Conservation (phyloP, 2,888 invertebrate genomes). For the Drosophila koepferae region DNA sequence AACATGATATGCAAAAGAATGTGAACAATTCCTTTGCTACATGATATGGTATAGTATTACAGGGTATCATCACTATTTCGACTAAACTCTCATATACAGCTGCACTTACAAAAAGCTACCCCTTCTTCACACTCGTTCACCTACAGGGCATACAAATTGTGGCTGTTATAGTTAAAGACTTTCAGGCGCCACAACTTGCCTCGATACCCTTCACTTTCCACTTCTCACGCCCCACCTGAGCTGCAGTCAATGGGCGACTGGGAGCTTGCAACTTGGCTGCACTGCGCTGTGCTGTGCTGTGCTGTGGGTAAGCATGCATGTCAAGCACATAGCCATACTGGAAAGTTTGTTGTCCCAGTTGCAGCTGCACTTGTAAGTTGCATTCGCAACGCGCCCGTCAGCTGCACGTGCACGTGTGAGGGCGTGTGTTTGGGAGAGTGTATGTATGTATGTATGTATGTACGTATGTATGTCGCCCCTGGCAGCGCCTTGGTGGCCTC, state of each 20-base stretch:
- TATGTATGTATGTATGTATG: constrained; percentile 1
- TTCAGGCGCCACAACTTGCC: constrained; percentile 8
- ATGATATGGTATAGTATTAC: too few species aligned
- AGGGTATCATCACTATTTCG: too few species aligned
- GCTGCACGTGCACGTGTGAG: constrained; percentile 20
- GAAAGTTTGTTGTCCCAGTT: constrained; percentile 75
- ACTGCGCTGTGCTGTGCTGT: constrained; percentile 39
- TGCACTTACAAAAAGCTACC: not conserved
- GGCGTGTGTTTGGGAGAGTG: constrained; percentile 4
- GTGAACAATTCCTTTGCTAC: too few species aligned
- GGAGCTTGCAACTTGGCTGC: constrained; percentile 29
- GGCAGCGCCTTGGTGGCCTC: constrained; percentile 69
- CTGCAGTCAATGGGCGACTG: constrained; percentile 41
- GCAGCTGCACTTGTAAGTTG: constrained; percentile 43
- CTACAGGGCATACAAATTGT: constrained; percentile 20
- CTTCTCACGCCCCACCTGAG: not conserved
- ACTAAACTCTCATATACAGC: not conserved
- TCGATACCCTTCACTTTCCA: not conserved
- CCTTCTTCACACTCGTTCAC: not conserved
- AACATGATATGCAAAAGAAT: too few species aligned
- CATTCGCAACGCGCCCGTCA: constrained; percentile 30
- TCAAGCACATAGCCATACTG: constrained; percentile 73
- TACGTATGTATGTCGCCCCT: constrained; percentile 14
- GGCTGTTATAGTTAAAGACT: constrained; percentile 27
- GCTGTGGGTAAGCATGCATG: constrained; percentile 71